Evolutionary conservation across 2,888 invertebrate species (phyloP).

Genomic region (Rotaria macrura): DNA sequence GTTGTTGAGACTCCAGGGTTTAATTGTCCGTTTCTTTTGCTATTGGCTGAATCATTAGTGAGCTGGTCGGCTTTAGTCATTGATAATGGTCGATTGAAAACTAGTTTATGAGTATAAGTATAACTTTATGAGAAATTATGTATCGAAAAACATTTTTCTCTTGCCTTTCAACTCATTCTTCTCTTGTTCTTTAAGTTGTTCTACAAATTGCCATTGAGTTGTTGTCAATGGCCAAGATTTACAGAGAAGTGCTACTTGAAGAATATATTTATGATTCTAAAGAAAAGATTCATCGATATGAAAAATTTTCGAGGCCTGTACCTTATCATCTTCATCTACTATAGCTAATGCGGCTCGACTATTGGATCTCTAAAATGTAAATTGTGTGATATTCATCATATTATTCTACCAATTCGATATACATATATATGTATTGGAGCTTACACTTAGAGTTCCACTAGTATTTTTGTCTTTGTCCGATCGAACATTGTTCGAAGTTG

Average conservation of each 20-base stretch:
- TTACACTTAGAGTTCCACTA: neutral
- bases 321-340: conserved; percentile 28
- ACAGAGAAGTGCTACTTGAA: conserved; percentile 46
- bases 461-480: neutral
- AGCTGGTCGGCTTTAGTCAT: neutral
- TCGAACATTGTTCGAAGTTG: neutral
- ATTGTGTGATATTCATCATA: too few relatives aligned
- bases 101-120: neutral
- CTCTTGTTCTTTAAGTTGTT: conserved; percentile 46
- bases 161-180: conserved; percentile 46
- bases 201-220: conserved; percentile 46
- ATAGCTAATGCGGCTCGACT: conserved; percentile 22
- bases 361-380: conserved; percentile 18
- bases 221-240: conserved; percentile 48
- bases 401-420: too few relatives aligned
- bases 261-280: conserved; percentile 48
- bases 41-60: neutral
- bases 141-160: neutral
- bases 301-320: neutral
- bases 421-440: too few relatives aligned
- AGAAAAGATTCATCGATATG: neutral
- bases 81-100: neutral
- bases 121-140: neutral
- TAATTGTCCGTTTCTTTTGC: conserved; percentile 36
- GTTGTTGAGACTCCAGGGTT: conserved; percentile 40